A percentile compares a stretch with the other conserved stretches of the same genome.
phyloP scores from a whole-genome alignment of 2,113 vertebrate genomes.

The Nesoenas mayeri region DNA sequence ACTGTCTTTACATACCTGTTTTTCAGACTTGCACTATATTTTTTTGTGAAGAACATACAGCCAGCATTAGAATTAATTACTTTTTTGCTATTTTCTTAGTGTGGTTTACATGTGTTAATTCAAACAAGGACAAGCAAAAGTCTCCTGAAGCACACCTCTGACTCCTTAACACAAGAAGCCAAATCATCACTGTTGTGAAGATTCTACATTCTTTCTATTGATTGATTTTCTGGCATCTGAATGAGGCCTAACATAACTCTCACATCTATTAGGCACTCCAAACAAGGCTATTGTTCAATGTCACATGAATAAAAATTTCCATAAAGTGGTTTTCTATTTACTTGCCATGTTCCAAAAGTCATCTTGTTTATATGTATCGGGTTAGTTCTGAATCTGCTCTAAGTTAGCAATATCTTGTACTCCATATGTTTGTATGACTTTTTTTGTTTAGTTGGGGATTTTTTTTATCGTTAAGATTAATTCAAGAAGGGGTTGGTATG shows the following conservation, averaged over 20 bases:
- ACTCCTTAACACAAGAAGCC: background rate
- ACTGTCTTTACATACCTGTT: background rate
- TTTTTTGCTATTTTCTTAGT: background rate
- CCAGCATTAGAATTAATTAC: background rate
- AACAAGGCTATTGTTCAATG: background rate
- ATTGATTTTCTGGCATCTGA: background rate
- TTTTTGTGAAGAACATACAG: background rate
- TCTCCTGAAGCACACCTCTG: background rate
- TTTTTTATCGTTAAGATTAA: background rate
- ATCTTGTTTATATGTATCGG: background rate
- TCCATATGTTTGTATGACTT: background rate
- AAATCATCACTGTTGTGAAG: background rate
- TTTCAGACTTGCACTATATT: background rate
- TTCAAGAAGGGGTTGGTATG: background rate
- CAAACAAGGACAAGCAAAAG: background rate
- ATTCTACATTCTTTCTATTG: background rate
- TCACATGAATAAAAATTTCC: background rate
- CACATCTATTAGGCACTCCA: background rate
- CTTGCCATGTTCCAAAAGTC: background rate
- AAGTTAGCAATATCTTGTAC: background rate
- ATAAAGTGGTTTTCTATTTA: background rate
- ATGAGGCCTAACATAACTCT: background rate
- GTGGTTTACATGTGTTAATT: background rate
- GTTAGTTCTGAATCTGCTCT: slow-evolving; percentile 20
- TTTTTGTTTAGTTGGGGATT: background rate